Base-by-base conservation (phyloP, 1,140 invertebrate genomes). In the Musca vetustissima region DNA sequence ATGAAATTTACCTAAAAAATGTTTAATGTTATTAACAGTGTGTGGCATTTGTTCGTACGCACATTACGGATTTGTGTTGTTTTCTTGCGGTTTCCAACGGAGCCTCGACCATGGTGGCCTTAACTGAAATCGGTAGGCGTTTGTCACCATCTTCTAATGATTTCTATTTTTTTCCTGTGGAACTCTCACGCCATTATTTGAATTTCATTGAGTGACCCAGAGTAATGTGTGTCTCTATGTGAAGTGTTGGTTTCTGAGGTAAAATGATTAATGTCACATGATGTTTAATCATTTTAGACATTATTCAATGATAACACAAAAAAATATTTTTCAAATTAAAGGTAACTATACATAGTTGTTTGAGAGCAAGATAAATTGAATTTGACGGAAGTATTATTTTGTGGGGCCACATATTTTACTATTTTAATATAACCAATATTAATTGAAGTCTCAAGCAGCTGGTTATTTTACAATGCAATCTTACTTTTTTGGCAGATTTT, bases 71-170 rank as follows among this genome's bases (percentile, higher is more conserved):
- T 28, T 59, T 59, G 14, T 28, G 25, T 25, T 55, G 21, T 32
- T 32, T 59, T 59, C 32, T 32, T 59, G 55, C 32, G 55, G 55
- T 32, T 32, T 59, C 32, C 55, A 32, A 32, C 32, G 55, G 32
- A 32, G 32, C 32, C 32, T 32, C 55, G 9, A n/a, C 14, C 15
- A 28, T 59, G 55, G 55, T 59, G 55, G 55, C 55, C 55, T 32
- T 59, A 32, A 32, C 28, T 59, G 55, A 32, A 59, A 59, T 59
- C 55, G 55, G 55, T 59, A 59, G 55, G 55, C 55, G 55, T 59
- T 59, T 59, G 55, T 59, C 55, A 59, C 55, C 55, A 59, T 59
- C 32, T 59, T n/a, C 32, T 59, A 8, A 21, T 55, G 24, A 24
- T 9, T 17, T 52, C n/a, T n/a, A n/a, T n/a, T n/a, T n/a, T n/a